Percentiles rank a stretch among this genome's conserved stretches.
Conservation (phyloP, 2,797 vertebrate species). For the Galago senegalensis region DNA sequence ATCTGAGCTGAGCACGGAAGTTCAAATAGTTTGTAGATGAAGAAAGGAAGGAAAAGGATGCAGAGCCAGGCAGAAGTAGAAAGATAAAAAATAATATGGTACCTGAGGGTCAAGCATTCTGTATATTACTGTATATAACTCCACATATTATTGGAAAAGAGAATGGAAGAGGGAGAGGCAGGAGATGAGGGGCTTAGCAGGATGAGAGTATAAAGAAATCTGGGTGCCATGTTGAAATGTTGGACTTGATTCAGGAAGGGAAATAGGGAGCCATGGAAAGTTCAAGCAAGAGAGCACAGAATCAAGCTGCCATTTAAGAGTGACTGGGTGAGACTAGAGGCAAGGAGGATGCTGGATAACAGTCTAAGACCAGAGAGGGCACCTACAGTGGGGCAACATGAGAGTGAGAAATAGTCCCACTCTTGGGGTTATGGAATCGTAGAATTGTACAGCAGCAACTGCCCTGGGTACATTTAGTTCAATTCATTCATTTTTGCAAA, state of each 20-base stretch:
- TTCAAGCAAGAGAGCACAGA: not conserved
- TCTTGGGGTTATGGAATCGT: no score
- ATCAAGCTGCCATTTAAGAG: not conserved
- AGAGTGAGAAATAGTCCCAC: no score
- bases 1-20: not conserved
- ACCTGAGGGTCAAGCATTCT: accelerated
- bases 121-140: accelerated
- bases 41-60: not conserved
- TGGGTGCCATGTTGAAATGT: not conserved
- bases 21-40: not conserved
- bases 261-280: not conserved
- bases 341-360: not conserved
- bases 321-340: not conserved
- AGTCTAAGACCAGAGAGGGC: not conserved
- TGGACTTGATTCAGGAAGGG: not conserved
- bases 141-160: not conserved
- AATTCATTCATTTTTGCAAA: not conserved
- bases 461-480: not conserved
- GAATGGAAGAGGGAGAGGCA: not conserved
- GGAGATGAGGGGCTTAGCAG: not conserved
- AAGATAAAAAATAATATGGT: not conserved
- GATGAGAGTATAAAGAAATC: not conserved
- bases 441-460: no score
- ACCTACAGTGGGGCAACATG: accelerated
- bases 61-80: accelerated